A percentile compares a stretch with the other conserved stretches of the same genome.
These are phyloP conservation scores for Chlorops oryzae DNA, from an alignment of 1,140 invertebrate genomes.

Conservation along the genomic window DNA sequence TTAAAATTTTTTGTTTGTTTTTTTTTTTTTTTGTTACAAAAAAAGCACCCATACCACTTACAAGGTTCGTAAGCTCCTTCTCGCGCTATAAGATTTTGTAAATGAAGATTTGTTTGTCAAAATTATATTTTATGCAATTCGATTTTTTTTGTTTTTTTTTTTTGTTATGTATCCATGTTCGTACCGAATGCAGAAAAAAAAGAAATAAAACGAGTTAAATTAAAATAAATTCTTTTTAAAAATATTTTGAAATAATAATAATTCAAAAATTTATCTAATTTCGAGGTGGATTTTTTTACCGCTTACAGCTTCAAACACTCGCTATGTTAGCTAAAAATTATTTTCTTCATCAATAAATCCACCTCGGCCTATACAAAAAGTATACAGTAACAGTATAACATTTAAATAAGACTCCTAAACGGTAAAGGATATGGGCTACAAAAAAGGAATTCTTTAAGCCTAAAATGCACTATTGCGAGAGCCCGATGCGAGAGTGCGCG, in stretches of 20 bases:
- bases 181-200: conserved; percentile 22
- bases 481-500: no score
- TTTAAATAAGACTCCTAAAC: no score
- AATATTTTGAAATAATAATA: conserved; percentile 3
- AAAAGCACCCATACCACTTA: conserved; percentile 49
- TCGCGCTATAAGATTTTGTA: conserved; percentile 28
- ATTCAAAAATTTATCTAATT: not conserved
- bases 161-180: conserved; percentile 28
- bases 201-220: conserved; percentile 13
- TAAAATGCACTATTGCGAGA: no score
- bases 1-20: no score
- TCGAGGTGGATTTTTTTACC: not conserved
- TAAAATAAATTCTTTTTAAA: conserved; percentile 1
- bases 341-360: no score
- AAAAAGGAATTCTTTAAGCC: no score
- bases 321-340: no score
- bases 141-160: conserved; percentile 6
- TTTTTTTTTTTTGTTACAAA: no score
- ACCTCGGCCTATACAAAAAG: no score
- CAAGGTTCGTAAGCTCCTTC: conserved; percentile 45
- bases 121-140: conserved; percentile 4
- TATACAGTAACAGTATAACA: no score
- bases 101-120: conserved; percentile 6
- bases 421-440: no score
- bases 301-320: no score